Evolutionary conservation across 2,888 invertebrate species (phyloP).

Genomic region (Synergus gifuensis): DNA sequence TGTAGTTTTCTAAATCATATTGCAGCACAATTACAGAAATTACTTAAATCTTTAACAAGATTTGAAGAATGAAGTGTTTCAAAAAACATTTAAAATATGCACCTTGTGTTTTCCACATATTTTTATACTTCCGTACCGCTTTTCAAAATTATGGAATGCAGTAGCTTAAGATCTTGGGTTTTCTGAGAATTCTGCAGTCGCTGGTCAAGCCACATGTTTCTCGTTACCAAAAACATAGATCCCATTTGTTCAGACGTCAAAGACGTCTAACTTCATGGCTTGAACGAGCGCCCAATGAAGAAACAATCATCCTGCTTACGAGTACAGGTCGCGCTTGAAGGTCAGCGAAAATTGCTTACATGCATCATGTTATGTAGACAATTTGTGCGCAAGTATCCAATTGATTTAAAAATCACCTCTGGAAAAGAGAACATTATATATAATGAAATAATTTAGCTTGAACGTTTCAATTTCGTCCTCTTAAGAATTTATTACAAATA

Average conservation of each 20-base stretch:
- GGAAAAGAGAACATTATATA: background rate
- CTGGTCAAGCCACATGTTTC: conserved; percentile 22
- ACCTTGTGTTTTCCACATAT: background rate
- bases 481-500: background rate
- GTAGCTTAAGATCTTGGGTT: background rate
- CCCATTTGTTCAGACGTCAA: background rate
- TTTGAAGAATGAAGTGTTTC: background rate
- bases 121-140: background rate
- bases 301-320: conserved; percentile 1
- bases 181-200: background rate
- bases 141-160: background rate
- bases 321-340: background rate
- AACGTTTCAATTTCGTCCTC: background rate
- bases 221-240: conserved; percentile 30
- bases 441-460: background rate
- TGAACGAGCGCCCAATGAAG: background rate
- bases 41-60: too few relatives aligned
- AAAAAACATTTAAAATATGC: background rate
- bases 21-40: too few relatives aligned
- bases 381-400: background rate
- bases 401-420: background rate
- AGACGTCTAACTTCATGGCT: background rate
- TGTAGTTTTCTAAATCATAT: background rate
- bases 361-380: background rate
- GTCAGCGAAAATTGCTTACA: conserved; percentile 15